Conservation (phyloP, 2,888 invertebrate genomes). For the Meiosimyza platycephala region DNA sequence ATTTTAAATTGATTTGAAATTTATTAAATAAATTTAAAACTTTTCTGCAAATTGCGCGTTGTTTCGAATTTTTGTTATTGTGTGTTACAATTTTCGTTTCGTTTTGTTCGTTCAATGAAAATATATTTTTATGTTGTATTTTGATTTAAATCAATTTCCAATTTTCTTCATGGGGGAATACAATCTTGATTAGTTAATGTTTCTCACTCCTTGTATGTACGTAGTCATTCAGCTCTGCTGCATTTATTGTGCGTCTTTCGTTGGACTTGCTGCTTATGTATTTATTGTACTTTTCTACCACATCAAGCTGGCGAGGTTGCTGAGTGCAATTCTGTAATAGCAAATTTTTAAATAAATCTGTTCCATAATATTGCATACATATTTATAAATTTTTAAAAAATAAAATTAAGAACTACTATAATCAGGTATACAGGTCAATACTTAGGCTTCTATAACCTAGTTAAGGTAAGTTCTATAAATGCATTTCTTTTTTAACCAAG, state of each 20-base stretch:
- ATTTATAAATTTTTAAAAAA: too few relatives aligned
- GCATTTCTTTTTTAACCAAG: too few relatives aligned
- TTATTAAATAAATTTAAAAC: slow-evolving; percentile 7
- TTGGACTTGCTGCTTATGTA: slow-evolving; percentile 14
- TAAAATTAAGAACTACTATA: too few relatives aligned
- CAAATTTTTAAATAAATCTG: slow-evolving; percentile 13
- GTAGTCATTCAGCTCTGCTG: slow-evolving; percentile 31
- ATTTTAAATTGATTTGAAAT: slow-evolving; percentile 37
- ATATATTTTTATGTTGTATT: slow-evolving; percentile 23
- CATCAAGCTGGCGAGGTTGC: slow-evolving; percentile 39
- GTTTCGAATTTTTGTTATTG: slow-evolving; percentile 42
- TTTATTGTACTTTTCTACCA: slow-evolving; percentile 27
- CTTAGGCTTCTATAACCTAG: too few relatives aligned
- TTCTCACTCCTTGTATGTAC: slow-evolving; percentile 42
- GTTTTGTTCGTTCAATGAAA: slow-evolving; percentile 42
- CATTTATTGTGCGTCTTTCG: slow-evolving; percentile 44
- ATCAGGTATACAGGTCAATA: too few relatives aligned
- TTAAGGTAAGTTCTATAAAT: too few relatives aligned
- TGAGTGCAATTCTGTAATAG: slow-evolving; percentile 7
- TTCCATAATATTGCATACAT: background rate
- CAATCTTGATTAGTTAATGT: slow-evolving; percentile 54
- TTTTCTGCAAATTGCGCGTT: slow-evolving; percentile 48
- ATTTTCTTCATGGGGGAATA: slow-evolving; percentile 27
- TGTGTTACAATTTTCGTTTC: slow-evolving; percentile 49
- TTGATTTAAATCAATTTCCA: slow-evolving; percentile 32